Evolutionary conservation across 1,140 invertebrate genomes (phyloP).

Genomic region (Stegodyphus dumicola): DNA sequence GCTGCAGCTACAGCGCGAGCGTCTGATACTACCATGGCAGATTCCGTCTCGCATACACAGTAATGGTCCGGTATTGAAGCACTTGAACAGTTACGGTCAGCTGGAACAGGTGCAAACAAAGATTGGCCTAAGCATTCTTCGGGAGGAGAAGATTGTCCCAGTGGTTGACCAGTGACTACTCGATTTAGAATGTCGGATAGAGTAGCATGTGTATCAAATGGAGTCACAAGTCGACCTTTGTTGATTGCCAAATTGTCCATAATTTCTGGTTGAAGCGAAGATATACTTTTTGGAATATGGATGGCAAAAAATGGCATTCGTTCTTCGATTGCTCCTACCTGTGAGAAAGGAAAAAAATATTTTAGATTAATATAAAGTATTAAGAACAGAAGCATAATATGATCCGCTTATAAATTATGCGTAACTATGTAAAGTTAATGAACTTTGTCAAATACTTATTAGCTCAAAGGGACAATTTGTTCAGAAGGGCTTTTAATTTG

Average conservation of each 20-base stretch:
- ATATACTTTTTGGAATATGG: constrained; percentile 43
- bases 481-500: no score
- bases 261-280: not conserved
- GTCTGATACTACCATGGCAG: not conserved
- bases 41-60: constrained; percentile 77
- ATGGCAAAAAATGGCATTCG: constrained; percentile 63
- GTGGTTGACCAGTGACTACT: not conserved
- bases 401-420: no score
- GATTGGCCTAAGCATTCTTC: constrained; percentile 9
- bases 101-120: constrained; percentile 40
- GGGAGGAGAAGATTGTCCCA: constrained; percentile 8
- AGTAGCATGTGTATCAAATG: constrained; percentile 62
- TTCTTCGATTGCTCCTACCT: constrained; percentile 63
- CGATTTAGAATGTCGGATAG: constrained; percentile 56
- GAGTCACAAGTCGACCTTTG: constrained; percentile 56
- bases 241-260: constrained; percentile 31
- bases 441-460: no score
- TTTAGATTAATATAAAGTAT: not conserved
- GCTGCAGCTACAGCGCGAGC: constrained; percentile 7
- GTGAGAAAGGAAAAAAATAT: not conserved
- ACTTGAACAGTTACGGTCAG: constrained; percentile 77
- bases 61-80: constrained; percentile 83
- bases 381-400: no score
- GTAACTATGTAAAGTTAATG: no score
- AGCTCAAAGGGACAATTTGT: no score